Base-by-base conservation (phyloP, 2,888 invertebrate genomes). In the Agrenia bidenticulata region DNA sequence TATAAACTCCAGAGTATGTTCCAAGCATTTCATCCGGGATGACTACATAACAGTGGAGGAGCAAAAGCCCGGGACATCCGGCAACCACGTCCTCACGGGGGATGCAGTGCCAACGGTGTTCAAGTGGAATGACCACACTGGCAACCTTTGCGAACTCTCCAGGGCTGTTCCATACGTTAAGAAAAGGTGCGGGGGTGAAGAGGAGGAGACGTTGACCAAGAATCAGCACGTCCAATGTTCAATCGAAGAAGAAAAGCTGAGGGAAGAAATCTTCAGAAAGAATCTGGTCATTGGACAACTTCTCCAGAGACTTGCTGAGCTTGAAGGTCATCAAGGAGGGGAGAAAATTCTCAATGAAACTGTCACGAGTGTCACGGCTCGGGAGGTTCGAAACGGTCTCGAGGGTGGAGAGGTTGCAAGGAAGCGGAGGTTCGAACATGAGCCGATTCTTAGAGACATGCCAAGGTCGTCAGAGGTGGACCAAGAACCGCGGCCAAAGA, bases 231-330 rank as follows among this genome's bases (percentile, higher is more conserved):
- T 61, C 4, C 64, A 64, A 45, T 68, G 68, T 27, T 68, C 64
- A 7, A 54, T 70, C 24, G 70, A 70, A 15, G 70, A 64, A 27
- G 67, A 68, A 37, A 67, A 57, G 32, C 58, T 63, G 26, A 67
- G 57, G 54, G 57, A 67, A 53, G 67, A 73, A 45, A 57, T 73
- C 21, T 60, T 64, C 15, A 50, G 73, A 17, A 73, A 73, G 49
- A 73, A 73, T 61, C 64, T 64, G 9, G 64, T 73, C 9, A 73
- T 73, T 11, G 64, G 69, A 19, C 73, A 70, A 49, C 64, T 73
- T 9, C 49, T 73, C 13, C 63, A 63, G 11, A 53, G 66, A 37
- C 68, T 73, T 23, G 64, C 67, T 11, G 58, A 67, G 26, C 21
- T 73, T 19, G 73, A 73, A 50, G 63, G 66, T 0, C 70, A 70